Conservation (phyloP, 2,888 invertebrate genomes). For the Leucophenga maculata region DNA sequence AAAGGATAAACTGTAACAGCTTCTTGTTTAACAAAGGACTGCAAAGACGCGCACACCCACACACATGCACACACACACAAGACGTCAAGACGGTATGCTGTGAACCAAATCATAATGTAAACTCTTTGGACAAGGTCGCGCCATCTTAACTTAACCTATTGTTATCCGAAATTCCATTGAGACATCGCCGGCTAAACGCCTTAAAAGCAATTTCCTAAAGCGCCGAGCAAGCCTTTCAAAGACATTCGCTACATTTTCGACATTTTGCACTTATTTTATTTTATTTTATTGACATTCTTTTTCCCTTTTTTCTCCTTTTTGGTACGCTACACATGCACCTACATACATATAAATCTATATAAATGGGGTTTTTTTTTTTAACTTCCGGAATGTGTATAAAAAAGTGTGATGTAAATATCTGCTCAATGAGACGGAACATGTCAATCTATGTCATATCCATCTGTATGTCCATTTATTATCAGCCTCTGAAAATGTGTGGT, state of each 20-base stretch:
- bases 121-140: slow-evolving; percentile 8
- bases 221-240: background rate
- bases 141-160: slow-evolving; percentile 14
- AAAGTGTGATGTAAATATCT: no score
- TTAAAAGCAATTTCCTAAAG: background rate
- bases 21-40: background rate
- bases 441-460: no score
- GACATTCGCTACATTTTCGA: background rate
- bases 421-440: no score
- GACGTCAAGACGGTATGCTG: background rate
- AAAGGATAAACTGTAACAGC: slow-evolving; percentile 1
- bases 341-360: no score
- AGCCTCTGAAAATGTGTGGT: no score
- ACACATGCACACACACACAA: background rate
- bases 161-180: slow-evolving; percentile 10
- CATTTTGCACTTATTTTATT: slow-evolving; percentile 15
- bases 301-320: slow-evolving; percentile 1
- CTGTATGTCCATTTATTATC: no score
- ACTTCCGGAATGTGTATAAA: no score
- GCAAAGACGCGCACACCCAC: background rate
- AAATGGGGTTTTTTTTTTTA: no score
- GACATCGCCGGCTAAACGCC: background rate
- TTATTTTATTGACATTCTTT: background rate
- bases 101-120: background rate
- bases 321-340: background rate